Evolutionary conservation across 35 echinoderm and acorn worm species (phyloP).

Genomic region (Lytechinus variegatus): DNA sequence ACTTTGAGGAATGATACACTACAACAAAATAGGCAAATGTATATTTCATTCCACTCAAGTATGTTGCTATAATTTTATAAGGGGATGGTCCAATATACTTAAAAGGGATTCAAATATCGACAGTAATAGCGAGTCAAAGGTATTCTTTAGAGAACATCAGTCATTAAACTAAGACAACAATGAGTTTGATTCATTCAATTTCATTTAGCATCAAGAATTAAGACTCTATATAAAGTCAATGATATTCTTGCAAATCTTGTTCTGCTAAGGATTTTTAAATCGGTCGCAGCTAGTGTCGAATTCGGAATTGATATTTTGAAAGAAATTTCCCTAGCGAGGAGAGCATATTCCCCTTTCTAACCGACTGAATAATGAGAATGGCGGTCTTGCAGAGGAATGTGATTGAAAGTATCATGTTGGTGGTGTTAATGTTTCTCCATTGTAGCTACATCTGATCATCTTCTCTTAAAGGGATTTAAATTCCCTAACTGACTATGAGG

Average conservation of each 20-base stretch:
- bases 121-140: too few species aligned
- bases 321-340: neutral
- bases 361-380: neutral
- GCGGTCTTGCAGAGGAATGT: neutral
- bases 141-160: neutral
- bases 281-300: neutral
- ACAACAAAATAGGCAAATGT: too few species aligned
- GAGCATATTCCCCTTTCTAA: neutral
- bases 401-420: neutral
- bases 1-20: too few species aligned
- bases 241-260: neutral
- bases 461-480: neutral
- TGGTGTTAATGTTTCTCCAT: neutral
- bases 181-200: neutral
- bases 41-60: too few species aligned
- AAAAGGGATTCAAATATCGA: too few species aligned
- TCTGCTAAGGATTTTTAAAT: neutral
- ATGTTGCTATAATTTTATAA: too few species aligned
- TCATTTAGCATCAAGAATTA: neutral
- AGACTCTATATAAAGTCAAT: neutral
- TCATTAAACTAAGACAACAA: neutral
- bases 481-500: neutral
- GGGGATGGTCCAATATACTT: too few species aligned
- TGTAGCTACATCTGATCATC: neutral
- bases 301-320: constrained; percentile 19